phyloP scores from a whole-genome alignment of 2,113 vertebrate species.

The Reinhardtius hippoglossoides region DNA sequence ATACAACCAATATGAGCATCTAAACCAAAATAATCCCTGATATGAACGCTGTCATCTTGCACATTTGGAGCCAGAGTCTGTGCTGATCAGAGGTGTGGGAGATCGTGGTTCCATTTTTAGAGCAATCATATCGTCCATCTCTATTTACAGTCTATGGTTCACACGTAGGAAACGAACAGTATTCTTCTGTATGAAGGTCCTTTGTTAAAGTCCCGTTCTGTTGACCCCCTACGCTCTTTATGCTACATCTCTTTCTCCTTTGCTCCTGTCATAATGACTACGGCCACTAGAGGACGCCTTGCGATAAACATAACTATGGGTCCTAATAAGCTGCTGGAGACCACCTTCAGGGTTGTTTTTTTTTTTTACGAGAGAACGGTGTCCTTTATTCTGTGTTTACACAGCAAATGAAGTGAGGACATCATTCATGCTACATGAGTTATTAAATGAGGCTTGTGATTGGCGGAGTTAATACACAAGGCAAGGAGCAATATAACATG shows the following conservation, averaged over 20 bases:
- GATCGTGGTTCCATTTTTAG: too few relatives aligned
- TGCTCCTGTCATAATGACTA: neutral
- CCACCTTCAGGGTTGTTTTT: neutral
- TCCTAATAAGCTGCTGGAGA: neutral
- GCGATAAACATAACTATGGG: neutral
- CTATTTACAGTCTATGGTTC: too few relatives aligned
- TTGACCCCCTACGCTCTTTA: neutral
- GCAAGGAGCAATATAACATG: constrained; percentile 33
- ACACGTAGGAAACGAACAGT: too few relatives aligned
- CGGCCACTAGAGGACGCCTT: neutral
- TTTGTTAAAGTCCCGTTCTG: neutral
- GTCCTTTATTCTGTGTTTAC: constrained; percentile 39
- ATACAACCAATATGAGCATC: too few relatives aligned
- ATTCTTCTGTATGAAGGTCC: neutral
- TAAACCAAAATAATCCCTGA: too few relatives aligned
- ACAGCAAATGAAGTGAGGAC: constrained; percentile 39
- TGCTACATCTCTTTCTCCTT: neutral
- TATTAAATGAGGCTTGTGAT: constrained; percentile 62
- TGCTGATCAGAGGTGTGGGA: too few relatives aligned
- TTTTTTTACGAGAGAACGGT: neutral
- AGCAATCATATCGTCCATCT: too few relatives aligned
- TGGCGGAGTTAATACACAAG: constrained; percentile 41
- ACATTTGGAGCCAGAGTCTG: too few relatives aligned
- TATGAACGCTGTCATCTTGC: too few relatives aligned
- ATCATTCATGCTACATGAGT: constrained; percentile 49